Base-by-base conservation (phyloP, 2,113 vertebrate genomes). In the Rafetus swinhoei region DNA sequence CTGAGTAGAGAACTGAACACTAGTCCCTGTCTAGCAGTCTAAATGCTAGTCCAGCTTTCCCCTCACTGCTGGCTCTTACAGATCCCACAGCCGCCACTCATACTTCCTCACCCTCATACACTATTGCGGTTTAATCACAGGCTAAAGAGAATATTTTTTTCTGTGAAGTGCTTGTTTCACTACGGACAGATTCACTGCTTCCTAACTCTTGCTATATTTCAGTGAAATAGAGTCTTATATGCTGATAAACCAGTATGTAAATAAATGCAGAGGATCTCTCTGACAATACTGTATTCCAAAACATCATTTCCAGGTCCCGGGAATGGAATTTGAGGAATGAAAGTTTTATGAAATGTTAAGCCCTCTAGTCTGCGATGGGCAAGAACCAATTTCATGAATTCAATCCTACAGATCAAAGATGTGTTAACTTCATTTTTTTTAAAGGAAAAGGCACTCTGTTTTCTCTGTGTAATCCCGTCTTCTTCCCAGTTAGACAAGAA, bases 281-380 rank as follows among this genome's bases (percentile, higher is more conserved):
- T 29, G 65, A 2, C 27, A 18, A 72, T 21, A 4, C 29, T 25
- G 82, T 74, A 65, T 74, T 93, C 15, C 56, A 79, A 86, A 15
- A 22, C 72, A 22, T 27, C 18, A 79, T 82, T 89, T 81, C 29
- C 50, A 83, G 18, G 19, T 83, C 89, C 74, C 13, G 57, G 93
- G 19, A 86, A 86, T 21, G 53, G 4, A 85, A 16, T 7, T 54
- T 85, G 10, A 45, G 13, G 90, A 88, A 45, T 1, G 56, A 85
- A 10, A 2, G 35, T 93, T 92, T 92, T 8, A 54, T 76, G 76
- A 93, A 53, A 50, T 39, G 9, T 32, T 92, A 83, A 60, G 93
- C 56, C 84, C 76, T 54, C 77, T n/a, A 87, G 8, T n/a, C 10
- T 65, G 76, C 55, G 86, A 92, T 22, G 82, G 13, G n/a, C 2